These are phyloP conservation scores for Leptinotarsa haldemani DNA, from an alignment of 2,888 invertebrate species.

Conservation along the genomic window DNA sequence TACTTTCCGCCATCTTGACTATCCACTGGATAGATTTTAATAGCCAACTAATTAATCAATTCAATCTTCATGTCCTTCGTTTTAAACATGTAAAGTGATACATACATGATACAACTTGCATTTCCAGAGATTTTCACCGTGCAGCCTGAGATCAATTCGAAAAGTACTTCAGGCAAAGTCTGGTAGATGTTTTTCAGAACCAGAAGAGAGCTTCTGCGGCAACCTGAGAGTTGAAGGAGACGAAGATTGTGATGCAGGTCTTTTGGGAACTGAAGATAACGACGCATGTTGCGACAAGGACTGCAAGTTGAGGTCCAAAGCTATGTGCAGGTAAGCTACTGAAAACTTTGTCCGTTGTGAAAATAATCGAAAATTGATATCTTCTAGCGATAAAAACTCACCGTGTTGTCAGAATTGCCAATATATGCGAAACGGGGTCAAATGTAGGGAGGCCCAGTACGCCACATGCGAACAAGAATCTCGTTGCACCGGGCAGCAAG, in stretches of 20 bases:
- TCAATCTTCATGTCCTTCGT: too few relatives aligned
- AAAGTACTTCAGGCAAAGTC: slow-evolving; percentile 94
- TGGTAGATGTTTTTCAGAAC: slow-evolving; percentile 91
- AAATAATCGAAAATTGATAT: too few relatives aligned
- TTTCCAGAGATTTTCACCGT: slow-evolving; percentile 90
- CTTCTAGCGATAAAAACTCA: slow-evolving; percentile 89
- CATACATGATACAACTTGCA: too few relatives aligned
- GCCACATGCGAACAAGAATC: slow-evolving; percentile 94
- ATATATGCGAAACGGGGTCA: slow-evolving; percentile 83
- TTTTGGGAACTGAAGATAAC: slow-evolving; percentile 91
- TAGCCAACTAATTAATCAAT: too few relatives aligned
- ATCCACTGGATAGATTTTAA: too few relatives aligned
- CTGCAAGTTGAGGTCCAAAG: slow-evolving; percentile 88
- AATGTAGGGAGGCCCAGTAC: slow-evolving; percentile 91
- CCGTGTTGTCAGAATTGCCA: slow-evolving; percentile 94
- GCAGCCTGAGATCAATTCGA: slow-evolving; percentile 90
- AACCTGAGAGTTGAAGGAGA: slow-evolving; percentile 95
- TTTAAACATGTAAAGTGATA: too few relatives aligned
- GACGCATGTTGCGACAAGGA: slow-evolving; percentile 94
- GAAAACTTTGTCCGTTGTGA: background rate
- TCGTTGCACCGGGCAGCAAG: slow-evolving; percentile 83
- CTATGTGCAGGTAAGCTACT: slow-evolving; percentile 83
- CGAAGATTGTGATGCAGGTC: slow-evolving; percentile 96
- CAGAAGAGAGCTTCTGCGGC: slow-evolving; percentile 96
- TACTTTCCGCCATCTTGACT: too few relatives aligned